Evolutionary conservation across 1,140 invertebrate genomes (phyloP).

Genomic region (Monochamus saltuarius): DNA sequence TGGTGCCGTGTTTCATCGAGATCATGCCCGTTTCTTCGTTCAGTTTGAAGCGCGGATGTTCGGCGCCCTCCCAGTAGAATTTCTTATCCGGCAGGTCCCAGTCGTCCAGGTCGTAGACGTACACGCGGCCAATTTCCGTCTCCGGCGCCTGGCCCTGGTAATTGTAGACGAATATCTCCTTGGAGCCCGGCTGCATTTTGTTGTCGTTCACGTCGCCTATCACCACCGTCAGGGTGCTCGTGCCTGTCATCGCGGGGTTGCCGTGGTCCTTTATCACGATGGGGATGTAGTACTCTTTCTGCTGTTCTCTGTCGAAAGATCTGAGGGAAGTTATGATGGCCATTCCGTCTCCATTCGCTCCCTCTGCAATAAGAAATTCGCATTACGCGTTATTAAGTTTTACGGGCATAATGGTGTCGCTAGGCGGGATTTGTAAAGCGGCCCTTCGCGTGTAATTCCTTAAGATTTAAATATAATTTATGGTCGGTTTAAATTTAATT

Average conservation of each 20-base stretch:
- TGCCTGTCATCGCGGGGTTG: slow-evolving; percentile 88
- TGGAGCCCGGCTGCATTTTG: slow-evolving; percentile 93
- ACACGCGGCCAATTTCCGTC: slow-evolving; percentile 91
- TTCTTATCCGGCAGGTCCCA: slow-evolving; percentile 97
- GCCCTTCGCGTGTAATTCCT: too few relatives aligned
- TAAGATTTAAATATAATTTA: too few relatives aligned
- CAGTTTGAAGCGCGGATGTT: slow-evolving; percentile 81
- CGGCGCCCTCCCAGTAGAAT: slow-evolving; percentile 87
- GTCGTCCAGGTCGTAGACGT: slow-evolving; percentile 95
- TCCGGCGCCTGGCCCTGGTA: slow-evolving; percentile 90
- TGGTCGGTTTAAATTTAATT: too few relatives aligned
- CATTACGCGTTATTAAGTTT: neutral
- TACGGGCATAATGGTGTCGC: neutral
- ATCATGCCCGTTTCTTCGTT: slow-evolving; percentile 94
- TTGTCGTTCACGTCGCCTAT: slow-evolving; percentile 97
- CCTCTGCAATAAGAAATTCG: slow-evolving; percentile 61
- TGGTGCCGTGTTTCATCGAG: slow-evolving; percentile 88
- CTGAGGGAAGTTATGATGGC: slow-evolving; percentile 86
- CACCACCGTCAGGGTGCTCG: slow-evolving; percentile 90
- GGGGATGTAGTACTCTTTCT: slow-evolving; percentile 92
- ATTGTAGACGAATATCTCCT: slow-evolving; percentile 96
- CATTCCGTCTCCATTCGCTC: slow-evolving; percentile 94
- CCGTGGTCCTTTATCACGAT: slow-evolving; percentile 92
- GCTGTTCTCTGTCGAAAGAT: slow-evolving; percentile 92
- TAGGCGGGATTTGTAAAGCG: too few relatives aligned